phyloP scores from a whole-genome alignment of 2,113 vertebrate species.

The Sisor rabdophorus region DNA sequence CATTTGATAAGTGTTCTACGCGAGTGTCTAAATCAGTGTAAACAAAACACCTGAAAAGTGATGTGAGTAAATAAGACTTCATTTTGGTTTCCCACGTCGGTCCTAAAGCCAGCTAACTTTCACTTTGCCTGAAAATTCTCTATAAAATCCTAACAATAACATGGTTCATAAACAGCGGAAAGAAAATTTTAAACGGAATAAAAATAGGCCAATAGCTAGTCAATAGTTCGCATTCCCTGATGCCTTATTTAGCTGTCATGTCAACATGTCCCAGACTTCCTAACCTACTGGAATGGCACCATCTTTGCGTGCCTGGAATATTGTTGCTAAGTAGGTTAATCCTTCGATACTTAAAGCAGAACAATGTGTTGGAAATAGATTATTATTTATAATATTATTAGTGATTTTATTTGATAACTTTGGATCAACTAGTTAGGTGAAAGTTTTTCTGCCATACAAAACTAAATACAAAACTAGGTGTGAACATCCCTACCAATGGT shows the following conservation, averaged over 20 bases:
- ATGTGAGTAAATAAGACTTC: background rate
- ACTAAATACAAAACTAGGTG: background rate
- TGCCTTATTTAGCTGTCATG: background rate
- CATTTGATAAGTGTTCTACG: no score
- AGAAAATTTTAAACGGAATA: background rate
- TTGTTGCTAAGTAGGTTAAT: background rate
- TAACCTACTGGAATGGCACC: background rate
- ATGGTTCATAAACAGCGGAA: background rate
- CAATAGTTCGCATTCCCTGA: background rate
- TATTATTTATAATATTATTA: no score
- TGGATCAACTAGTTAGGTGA: background rate
- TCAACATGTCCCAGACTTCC: background rate
- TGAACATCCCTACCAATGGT: background rate
- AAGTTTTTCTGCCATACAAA: background rate
- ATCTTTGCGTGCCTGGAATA: background rate
- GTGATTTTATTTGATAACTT: background rate
- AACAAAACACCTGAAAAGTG: background rate
- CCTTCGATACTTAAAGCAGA: background rate
- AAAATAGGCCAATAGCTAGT: background rate
- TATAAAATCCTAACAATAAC: background rate
- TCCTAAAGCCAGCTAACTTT: background rate
- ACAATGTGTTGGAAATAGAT: slow-evolving; percentile 3
- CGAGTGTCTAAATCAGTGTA: background rate
- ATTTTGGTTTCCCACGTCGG: no score
- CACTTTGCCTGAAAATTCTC: background rate